These are phyloP conservation scores for Camponotus vicinus DNA, from an alignment of 1,140 invertebrate genomes.

Conservation along the genomic window DNA sequence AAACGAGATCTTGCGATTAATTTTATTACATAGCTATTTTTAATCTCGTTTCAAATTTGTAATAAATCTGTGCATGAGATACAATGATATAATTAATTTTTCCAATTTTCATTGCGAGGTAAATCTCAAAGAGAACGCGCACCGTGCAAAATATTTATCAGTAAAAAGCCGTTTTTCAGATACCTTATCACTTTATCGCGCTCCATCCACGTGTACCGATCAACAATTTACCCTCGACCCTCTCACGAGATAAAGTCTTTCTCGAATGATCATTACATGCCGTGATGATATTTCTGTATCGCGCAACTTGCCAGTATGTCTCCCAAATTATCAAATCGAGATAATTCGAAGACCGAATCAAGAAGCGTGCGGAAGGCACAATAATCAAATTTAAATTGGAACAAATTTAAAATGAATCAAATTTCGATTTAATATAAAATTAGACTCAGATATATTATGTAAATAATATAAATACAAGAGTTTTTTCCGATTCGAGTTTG, in stretches of 20 bases:
- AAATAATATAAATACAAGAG: too few relatives aligned
- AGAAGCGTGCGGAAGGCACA: not conserved
- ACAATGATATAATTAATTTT: not conserved
- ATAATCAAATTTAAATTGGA: not conserved
- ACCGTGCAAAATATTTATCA: constrained; percentile 60
- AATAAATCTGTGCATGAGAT: not conserved
- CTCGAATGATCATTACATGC: constrained; percentile 41
- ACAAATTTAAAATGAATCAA: not conserved
- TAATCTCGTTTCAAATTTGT: not conserved
- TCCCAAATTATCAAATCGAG: constrained; percentile 28
- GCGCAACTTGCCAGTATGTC: not conserved
- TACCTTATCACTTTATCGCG: constrained; percentile 82
- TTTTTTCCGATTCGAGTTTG: not conserved
- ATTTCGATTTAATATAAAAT: not conserved
- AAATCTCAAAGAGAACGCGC: not conserved
- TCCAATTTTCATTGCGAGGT: not conserved
- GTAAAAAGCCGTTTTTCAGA: constrained; percentile 80
- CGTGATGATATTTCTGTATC: constrained; percentile 43
- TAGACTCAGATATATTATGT: too few relatives aligned
- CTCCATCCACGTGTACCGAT: constrained; percentile 20
- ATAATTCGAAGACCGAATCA: constrained; percentile 24
- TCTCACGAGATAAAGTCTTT: constrained; percentile 55
- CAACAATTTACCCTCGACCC: constrained; percentile 38
- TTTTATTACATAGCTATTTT: not conserved
- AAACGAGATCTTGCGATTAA: not conserved